Conservation (phyloP, 2,797 vertebrate genomes). For the Cichlasoma orientale region DNA sequence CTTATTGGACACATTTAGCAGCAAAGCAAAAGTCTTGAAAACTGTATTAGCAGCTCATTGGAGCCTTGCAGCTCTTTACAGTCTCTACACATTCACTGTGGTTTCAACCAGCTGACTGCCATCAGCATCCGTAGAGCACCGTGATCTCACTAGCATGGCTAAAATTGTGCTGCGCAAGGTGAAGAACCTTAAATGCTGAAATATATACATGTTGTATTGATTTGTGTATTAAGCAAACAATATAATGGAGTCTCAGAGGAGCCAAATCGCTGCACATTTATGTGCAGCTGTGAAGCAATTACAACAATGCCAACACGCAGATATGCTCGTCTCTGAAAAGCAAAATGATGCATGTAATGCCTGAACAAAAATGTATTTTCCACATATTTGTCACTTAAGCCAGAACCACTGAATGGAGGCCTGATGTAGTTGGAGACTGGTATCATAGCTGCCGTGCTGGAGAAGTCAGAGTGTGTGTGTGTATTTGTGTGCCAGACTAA, state of each 20-base stretch:
- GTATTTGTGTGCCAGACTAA: conserved; percentile 33
- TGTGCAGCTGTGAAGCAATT: conserved; percentile 6
- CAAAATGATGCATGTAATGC: conserved; percentile 6
- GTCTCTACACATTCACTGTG: background rate
- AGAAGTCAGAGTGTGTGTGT: conserved; percentile 16
- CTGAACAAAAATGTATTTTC: conserved; percentile 7
- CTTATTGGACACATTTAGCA: background rate
- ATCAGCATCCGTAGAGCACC: conserved; percentile 7
- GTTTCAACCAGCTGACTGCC: background rate
- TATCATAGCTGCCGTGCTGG: conserved; percentile 54
- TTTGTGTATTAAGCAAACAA: conserved; percentile 49
- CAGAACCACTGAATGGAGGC: conserved; percentile 46
- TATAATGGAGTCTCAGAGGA: conserved; percentile 32
- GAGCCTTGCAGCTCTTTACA: background rate
- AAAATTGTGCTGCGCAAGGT: conserved; percentile 50
- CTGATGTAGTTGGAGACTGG: conserved; percentile 39
- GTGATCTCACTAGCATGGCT: conserved; percentile 22
- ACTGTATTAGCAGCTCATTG: background rate
- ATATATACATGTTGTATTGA: conserved; percentile 53
- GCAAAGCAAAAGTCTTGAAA: background rate
- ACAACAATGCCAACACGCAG: background rate
- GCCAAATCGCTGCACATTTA: background rate
- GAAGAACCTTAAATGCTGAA: conserved; percentile 43
- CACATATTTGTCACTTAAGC: conserved; percentile 53
- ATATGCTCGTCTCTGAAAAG: conserved; percentile 11